These are phyloP conservation scores for western clawed frog (Xenopus tropicalis) DNA, from an alignment of 2,113 vertebrate genomes.

Conservation along the genomic window DNA sequence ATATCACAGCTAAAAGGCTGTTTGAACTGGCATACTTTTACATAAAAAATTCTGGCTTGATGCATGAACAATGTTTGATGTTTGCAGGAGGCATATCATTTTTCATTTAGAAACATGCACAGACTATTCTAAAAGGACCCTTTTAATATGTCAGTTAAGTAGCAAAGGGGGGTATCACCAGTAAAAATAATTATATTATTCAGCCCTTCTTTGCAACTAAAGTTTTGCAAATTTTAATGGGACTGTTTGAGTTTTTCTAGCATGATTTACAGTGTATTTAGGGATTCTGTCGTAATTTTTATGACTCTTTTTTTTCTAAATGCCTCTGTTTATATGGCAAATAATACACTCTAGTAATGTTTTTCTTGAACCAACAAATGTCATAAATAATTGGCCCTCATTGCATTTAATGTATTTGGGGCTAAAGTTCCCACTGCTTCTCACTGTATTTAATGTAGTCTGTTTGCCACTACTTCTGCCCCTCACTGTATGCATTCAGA, in stretches of 20 bases:
- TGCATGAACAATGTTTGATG: slow-evolving; percentile 10
- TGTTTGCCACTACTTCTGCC: no score
- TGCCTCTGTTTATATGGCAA: no score
- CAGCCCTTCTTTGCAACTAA: not conserved
- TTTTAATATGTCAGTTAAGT: slow-evolving; percentile 20
- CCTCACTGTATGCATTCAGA: no score
- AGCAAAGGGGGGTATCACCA: slow-evolving; percentile 1
- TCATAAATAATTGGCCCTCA: no score
- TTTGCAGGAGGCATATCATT: slow-evolving; percentile 5
- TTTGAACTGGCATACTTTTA: slow-evolving; percentile 9
- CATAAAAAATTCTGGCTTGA: slow-evolving; percentile 11
- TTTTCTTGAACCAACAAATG: no score
- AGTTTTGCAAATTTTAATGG: slow-evolving; percentile 5
- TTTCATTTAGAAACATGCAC: slow-evolving; percentile 22
- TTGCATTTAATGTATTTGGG: no score
- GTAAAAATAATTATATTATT: not conserved
- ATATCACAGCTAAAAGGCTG: slow-evolving; percentile 23
- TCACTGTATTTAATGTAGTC: no score
- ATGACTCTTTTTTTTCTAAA: no score
- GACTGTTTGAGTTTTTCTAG: not conserved
- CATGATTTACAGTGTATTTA: no score
- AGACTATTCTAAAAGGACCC: slow-evolving; percentile 13
- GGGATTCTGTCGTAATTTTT: no score
- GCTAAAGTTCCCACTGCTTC: no score
- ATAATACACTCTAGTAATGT: no score